phyloP scores from a whole-genome alignment of 2,797 vertebrate genomes.

The Mus spretus region DNA sequence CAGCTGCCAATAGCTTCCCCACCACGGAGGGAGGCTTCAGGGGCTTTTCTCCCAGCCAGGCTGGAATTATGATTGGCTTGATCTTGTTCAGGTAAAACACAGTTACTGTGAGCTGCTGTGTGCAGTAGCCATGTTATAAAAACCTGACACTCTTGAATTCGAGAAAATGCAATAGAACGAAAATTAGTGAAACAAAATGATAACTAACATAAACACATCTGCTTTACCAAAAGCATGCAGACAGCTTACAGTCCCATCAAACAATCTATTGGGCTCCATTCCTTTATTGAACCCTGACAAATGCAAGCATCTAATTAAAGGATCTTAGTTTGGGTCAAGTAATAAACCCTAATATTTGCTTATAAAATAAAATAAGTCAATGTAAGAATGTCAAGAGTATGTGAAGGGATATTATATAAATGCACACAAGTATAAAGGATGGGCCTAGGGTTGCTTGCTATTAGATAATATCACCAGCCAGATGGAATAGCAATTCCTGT shows the following conservation, averaged over 20 bases:
- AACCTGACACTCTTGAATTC: background rate
- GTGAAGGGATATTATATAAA: background rate
- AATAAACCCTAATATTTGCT: constrained; percentile 43
- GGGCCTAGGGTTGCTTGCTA: background rate
- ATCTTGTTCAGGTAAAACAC: background rate
- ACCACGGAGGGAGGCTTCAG: background rate
- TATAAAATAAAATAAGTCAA: constrained; percentile 14
- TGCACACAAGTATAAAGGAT: background rate
- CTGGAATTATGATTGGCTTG: background rate
- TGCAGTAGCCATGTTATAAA: background rate
- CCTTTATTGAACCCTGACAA: background rate
- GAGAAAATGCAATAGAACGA: constrained; percentile 35
- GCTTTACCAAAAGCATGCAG: constrained; percentile 48
- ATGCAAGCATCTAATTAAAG: background rate
- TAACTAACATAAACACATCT: background rate
- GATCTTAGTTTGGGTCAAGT: constrained; percentile 28
- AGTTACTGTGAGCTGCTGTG: background rate
- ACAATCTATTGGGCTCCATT: background rate
- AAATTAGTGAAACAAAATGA: constrained; percentile 48
- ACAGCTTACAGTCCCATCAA: background rate
- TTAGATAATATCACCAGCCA: background rate
- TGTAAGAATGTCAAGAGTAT: background rate
- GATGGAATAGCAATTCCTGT: background rate
- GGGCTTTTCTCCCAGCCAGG: background rate
- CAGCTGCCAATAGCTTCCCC: background rate